A percentile compares a stretch with the other conserved stretches of the same genome.
These are phyloP conservation scores for Sycophaga agraensis DNA, from an alignment of 1,140 invertebrate genomes.

Conservation along the genomic window DNA sequence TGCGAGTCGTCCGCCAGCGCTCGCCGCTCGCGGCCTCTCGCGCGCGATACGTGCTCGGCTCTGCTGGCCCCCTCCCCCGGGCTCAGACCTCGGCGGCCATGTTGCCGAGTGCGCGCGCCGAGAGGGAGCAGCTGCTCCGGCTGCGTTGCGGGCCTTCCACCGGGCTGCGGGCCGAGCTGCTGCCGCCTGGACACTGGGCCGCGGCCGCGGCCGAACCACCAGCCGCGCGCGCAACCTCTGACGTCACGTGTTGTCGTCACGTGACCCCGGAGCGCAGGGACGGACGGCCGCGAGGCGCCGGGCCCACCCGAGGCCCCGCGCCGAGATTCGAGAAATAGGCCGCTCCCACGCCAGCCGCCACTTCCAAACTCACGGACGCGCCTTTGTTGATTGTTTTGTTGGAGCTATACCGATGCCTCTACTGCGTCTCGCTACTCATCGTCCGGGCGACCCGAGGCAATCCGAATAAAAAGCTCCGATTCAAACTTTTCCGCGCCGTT, in stretches of 20 bases:
- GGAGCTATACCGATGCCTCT: too few relatives aligned
- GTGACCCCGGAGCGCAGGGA: slow-evolving; percentile 41
- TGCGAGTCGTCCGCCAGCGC: background rate
- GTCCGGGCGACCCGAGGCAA: too few relatives aligned
- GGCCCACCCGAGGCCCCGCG: background rate
- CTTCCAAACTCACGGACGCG: too few relatives aligned
- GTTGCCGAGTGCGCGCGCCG: slow-evolving; percentile 34
- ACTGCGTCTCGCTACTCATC: too few relatives aligned
- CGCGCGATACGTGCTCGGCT: slow-evolving; percentile 33
- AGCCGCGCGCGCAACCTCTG: slow-evolving; percentile 24
- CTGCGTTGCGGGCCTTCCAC: too few relatives aligned
- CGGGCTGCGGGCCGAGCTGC: too few relatives aligned
- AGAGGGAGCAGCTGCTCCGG: slow-evolving; percentile 49
- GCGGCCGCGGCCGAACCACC: slow-evolving; percentile 33
- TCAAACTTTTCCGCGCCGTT: too few relatives aligned
- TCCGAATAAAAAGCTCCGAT: too few relatives aligned
- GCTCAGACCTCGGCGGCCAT: slow-evolving; percentile 34
- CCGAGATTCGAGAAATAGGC: too few relatives aligned
- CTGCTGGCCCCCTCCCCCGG: slow-evolving; percentile 45
- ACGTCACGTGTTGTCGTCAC: slow-evolving; percentile 56
- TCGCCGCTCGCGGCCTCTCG: background rate
- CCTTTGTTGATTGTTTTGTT: too few relatives aligned
- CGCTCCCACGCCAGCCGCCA: too few relatives aligned
- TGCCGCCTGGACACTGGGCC: too few relatives aligned
- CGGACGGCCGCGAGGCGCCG: background rate